Evolutionary conservation across 2,113 vertebrate genomes (phyloP), one percentile per base, ranked within the genome.

Genomic region (Oreotrochilus melanogaster): DNA sequence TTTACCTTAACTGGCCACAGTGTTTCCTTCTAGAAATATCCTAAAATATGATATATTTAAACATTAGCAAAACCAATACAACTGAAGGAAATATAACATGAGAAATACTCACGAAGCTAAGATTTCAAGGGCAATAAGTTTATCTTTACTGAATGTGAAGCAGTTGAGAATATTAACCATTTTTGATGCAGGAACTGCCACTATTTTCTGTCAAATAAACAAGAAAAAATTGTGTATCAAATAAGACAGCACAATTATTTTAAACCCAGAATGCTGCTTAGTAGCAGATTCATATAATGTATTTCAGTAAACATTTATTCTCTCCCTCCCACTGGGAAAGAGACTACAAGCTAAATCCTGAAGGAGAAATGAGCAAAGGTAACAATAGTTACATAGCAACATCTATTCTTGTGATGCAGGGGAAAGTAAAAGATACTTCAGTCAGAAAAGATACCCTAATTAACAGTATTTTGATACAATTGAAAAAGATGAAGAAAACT

Each of bases 101-200:
- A 70, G 18, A 92, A 67, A 92, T 97, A 99, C 99, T 99, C 97
- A 99, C 99, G 99, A 98, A 91, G 99, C 99, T 92, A 99, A 97
- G 35, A 99, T 97, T 96, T 99, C 99, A 96, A 99, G 98, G 71
- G 99, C 99, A 78, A 98, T 79, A 70, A 99, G 98, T 94, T 99
- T 99, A 97, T 99, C 99, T 96, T 99, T 99, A 87, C 99, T 99
- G 95, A 99, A 99, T 18, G 99, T 99, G 95, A 99, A 99, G 92
- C 99, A 99, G 88, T 99, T 99, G 94, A 99, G 98, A 91, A 99
- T 99, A 89, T 99, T 99, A 94, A 99, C 99, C 83, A 99, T 99
- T 98, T 99, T 99, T 71, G 98, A 98, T 92, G 99, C 99, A 2
- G 99, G 98, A 89, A 99, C 98, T 76, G 99, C 99, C 72, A 99